Evolutionary conservation across 2,888 invertebrate genomes (phyloP), one percentile per base, ranked within the genome.

Genomic region (Cheilosia variabilis): DNA sequence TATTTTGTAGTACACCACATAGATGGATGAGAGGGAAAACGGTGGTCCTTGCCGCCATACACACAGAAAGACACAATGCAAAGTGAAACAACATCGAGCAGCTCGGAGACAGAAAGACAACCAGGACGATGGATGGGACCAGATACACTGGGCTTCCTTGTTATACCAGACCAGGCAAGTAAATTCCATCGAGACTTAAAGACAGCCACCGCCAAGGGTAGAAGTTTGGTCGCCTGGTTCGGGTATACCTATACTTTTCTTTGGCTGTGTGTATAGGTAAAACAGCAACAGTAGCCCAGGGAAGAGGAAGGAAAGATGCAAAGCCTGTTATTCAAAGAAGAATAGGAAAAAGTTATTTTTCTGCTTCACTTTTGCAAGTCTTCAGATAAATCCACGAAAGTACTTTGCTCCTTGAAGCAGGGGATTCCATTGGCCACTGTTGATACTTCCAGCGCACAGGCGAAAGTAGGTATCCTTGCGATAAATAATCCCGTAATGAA

Each of bases 291-390:
- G 13, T 41, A 66, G n/a, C 13, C 27, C 19, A 43, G 47, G 43
- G 24, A 52, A 31, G 5, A 5, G 15, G 34, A 19, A 63, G 52
- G 43, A 58, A 84, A 31, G 76, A 81, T 76, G 62, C 76, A 77
- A 86, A 86, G 81, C 81, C 76, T 81, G 86, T 81, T 86, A 81
- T 76, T 86, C 86, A 86, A 81, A 76, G 80, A 86, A 86, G 72
- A 86, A 37, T 13, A 13, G 37, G 75, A 77, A 81, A 52, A 86
- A 81, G 62, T 77, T 77, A 52, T 52, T 45, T 52, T 52, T 62
- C 41, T 79, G 52, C 69, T 75, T 55, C 60, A 65, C 69, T 80
- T 84, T 81, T 81, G 72, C 62, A 81, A 86, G 71, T 86, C 86
- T 62, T 86, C 72, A 77, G 86, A 81, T 81, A 81, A 76, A 81